Evolutionary conservation across 2,888 invertebrate species (phyloP), one percentile per base, ranked within the genome.

Genomic region (Heliconius hortense): DNA sequence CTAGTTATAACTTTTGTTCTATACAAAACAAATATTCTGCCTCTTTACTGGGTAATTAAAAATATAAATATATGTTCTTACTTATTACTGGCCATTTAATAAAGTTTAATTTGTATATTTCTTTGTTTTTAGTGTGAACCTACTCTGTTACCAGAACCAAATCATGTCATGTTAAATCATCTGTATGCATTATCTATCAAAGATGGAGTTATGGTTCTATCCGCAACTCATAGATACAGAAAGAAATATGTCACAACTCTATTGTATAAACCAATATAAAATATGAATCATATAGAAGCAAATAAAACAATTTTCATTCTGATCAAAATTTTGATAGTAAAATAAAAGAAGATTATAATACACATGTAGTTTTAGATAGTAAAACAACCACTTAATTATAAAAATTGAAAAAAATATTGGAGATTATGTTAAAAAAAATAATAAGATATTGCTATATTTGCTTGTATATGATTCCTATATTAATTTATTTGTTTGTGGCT

Each of bases 101-200:
- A 21, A 8, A 21, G 21, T 21, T 53, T 53, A 18, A 8, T 53
- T 53, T 53, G 21, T 21, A 69, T 13, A 69, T 39, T 39, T 31
- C 35, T 60, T 72, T 63, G 77, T 74, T 96, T 96, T 78, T 92
- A 99, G 98, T 99, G 99, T 93, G 99, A 99, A 90, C 99, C 99
- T 71, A 99, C 99, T 70, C 95, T 99, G 83, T 94, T 99, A 83
- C 99, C 99, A n/a, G 99, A 99, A 94, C 99, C 99, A 71, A 99
- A 99, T 90, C 99, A 99, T 89, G 99, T 99, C 39, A 99, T 99
- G 99, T 95, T 99, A 86, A 99, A 99, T 92, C 99, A 99, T 91
- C 94, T 99, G 74, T 99, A 99, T 91, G 99, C 99, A n/a, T 95
- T 99, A 80, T 99, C 99, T 69, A 99, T 99, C 85, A 99, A 99